Percentiles rank a stretch among this genome's conserved stretches.
These are phyloP conservation scores for Strix occidentalis DNA, from an alignment of 2,797 vertebrate species.

Conservation along the genomic window DNA sequence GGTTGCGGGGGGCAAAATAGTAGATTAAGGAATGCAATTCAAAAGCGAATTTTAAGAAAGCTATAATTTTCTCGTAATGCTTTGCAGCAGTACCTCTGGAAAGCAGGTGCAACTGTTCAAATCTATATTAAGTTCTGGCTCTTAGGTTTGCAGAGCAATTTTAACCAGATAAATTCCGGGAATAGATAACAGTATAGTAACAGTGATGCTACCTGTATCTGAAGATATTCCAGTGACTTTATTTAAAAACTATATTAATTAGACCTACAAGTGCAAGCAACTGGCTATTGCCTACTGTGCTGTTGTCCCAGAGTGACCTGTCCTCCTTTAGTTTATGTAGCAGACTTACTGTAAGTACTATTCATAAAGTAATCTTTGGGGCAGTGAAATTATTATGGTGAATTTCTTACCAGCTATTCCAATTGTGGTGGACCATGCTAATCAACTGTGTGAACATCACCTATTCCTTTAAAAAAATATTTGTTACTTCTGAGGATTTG, in stretches of 20 bases:
- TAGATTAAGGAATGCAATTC: background rate
- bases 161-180: background rate
- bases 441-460: background rate
- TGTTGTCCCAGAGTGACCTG: conserved; percentile 2
- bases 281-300: background rate
- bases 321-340: background rate
- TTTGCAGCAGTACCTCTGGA: background rate
- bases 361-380: background rate
- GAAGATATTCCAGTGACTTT: background rate
- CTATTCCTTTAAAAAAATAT: background rate
- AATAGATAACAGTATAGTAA: background rate
- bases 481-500: background rate
- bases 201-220: background rate
- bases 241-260: background rate
- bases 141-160: background rate
- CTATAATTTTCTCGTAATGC: background rate
- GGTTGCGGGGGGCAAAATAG: background rate
- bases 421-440: background rate
- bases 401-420: background rate
- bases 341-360: background rate
- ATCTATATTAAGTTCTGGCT: background rate
- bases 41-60: background rate
- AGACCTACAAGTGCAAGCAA: background rate
- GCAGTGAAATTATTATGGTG: background rate
- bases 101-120: background rate